Conservation (phyloP, 1,140 invertebrate species). For the Vanessa tameamea region DNA sequence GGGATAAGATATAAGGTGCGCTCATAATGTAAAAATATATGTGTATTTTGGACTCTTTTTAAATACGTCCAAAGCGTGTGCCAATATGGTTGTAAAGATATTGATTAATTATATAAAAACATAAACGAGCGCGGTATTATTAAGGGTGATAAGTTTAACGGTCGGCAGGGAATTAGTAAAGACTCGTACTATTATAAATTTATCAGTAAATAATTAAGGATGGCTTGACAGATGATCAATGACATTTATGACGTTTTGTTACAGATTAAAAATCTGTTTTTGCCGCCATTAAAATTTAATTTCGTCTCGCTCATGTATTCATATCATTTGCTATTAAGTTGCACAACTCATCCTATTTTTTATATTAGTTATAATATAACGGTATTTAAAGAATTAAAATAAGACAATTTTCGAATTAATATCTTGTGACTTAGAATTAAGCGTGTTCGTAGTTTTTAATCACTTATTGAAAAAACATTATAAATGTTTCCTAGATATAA, state of each 20-base stretch:
- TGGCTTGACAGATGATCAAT: not conserved
- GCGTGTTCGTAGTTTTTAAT: too few species aligned
- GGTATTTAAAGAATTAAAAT: too few species aligned
- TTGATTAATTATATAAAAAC: not conserved
- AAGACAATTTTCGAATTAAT: too few species aligned
- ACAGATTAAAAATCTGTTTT: too few species aligned
- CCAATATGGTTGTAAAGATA: not conserved
- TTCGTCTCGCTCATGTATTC: too few species aligned
- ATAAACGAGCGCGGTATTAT: not conserved
- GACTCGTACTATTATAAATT: not conserved
- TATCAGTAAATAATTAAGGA: not conserved
- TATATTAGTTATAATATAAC: too few species aligned
- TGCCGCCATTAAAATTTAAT: too few species aligned
- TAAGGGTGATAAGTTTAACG: not conserved
- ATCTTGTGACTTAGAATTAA: too few species aligned
- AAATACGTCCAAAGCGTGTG: not conserved
- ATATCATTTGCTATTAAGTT: too few species aligned
- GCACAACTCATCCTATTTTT: too few species aligned
- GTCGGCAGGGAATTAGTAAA: not conserved
- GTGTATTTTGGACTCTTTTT: not conserved
- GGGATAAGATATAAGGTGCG: not conserved
- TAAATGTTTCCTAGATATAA: too few species aligned
- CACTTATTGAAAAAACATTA: too few species aligned
- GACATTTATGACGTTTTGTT: not conserved
- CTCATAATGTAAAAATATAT: conserved; percentile 11